Evolutionary conservation across 2,113 vertebrate species (phyloP), one percentile per base, ranked within the genome.

Genomic region (Balaenoptera acutorostrata): DNA sequence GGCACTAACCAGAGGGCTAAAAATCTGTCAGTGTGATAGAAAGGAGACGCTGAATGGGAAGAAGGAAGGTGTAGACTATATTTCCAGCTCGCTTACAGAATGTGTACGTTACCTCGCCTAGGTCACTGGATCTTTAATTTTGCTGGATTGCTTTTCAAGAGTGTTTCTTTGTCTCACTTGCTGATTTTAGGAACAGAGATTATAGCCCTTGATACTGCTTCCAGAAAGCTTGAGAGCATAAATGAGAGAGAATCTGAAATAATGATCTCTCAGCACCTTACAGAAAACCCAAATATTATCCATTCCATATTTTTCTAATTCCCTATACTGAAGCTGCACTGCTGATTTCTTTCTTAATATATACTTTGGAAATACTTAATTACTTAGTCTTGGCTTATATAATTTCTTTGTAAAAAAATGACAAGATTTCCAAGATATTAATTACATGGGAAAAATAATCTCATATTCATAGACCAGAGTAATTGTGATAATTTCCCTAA

Each of bases 401-500:
- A 31, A 80, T 80, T 90, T 92, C 15, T 18, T 21, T 78, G 2
- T 71, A 57, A 33, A 36, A 88, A 88, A 82, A 92, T n/a, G 33
- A 86, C 3, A 80, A 39, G 3, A 52, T 39, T 74, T 83, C n/a
- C 3, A 75, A 93, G 33, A 78, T 69, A 72, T 68, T 63, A 49
- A 81, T 85, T 15, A 61, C 14, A 29, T 88, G 5, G 4, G 8
- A 36, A 95, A 92, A 84, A 74, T 59, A 41, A 33, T 18, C 33
- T 95, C n/a, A 31, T 69, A 83, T 20, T 78, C 77, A 69, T 15
- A 95, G 23, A 80, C 36, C 33, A 85, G 69, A 64, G 36, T 27
- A 75, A 90, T 64, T 90, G 21, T 57, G 17, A 81, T 36, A 27
- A 61, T 78, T 95, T 91, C 18, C 64, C 36, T 88, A 84, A 86